Evolutionary conservation across 2,113 vertebrate species (phyloP).

Genomic region (Aspiorhynchus laticeps): DNA sequence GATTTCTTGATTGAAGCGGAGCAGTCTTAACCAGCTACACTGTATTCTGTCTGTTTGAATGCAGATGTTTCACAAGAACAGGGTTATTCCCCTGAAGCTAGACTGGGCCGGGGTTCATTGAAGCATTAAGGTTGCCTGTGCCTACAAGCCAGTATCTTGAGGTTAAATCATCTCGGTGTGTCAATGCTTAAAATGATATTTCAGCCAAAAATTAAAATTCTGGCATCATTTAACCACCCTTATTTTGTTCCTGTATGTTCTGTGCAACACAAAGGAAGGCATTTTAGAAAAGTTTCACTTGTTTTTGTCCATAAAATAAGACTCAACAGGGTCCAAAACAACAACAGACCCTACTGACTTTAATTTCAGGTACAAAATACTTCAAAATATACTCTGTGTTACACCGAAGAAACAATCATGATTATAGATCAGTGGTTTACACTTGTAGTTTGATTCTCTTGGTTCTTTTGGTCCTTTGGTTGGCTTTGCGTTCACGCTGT

Average conservation of each 20-base stretch:
- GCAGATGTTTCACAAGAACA: neutral
- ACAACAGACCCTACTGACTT: neutral
- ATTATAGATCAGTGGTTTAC: neutral
- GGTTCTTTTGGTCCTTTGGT: neutral
- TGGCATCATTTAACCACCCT: neutral
- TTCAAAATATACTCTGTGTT: neutral
- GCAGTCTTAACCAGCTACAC: conserved; percentile 10
- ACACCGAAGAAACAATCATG: neutral
- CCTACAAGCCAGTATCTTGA: conserved; percentile 27
- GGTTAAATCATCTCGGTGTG: conserved; percentile 16
- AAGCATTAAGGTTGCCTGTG: conserved; percentile 33
- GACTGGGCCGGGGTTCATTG: conserved; percentile 31
- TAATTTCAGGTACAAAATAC: neutral
- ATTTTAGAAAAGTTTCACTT: neutral
- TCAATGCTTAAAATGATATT: neutral
- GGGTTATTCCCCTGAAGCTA: neutral
- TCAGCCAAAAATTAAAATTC: neutral
- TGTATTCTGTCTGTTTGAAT: neutral
- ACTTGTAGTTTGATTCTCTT: neutral
- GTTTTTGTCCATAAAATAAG: neutral
- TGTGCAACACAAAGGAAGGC: neutral
- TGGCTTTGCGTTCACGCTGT: neutral
- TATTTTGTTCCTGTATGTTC: neutral
- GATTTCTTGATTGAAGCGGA: conserved; percentile 7
- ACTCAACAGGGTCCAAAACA: neutral